Percentiles rank a stretch among this genome's conserved stretches.
Conservation (phyloP, 2,888 invertebrate genomes). For the Theodoxus fluviatilis region DNA sequence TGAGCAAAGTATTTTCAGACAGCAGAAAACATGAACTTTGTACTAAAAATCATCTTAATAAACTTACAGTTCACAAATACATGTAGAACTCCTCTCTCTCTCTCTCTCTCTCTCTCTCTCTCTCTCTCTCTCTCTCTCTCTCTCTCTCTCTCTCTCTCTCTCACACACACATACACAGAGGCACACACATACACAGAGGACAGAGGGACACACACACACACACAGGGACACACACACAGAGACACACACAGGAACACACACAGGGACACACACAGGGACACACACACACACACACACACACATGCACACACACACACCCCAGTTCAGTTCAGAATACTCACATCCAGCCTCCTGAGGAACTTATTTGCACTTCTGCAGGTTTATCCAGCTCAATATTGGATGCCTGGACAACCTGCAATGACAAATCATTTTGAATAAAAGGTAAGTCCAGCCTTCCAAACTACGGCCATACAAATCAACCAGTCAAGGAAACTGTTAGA, state of each 20-base stretch:
- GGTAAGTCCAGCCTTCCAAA: no score
- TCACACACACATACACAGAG: background rate
- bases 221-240: background rate
- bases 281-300: constrained; percentile 3
- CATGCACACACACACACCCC: background rate
- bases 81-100: no score
- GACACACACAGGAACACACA: background rate
- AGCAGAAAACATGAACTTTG: no score
- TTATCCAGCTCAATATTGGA: constrained; percentile 54
- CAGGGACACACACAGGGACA: background rate
- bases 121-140: no score
- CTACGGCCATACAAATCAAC: no score
- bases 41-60: no score
- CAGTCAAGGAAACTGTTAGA: no score
- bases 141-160: no score
- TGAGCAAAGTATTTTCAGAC: no score
- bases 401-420: constrained; percentile 44
- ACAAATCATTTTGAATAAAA: no score
- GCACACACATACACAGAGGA: background rate
- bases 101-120: no score
- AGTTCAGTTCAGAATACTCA: constrained; percentile 45
- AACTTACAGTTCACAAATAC: no score
- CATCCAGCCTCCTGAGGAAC: constrained; percentile 52
- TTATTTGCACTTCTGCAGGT: constrained; percentile 46
- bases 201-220: background rate